Conservation (phyloP, 2,888 invertebrate species). For the Lapara coniferarum region DNA sequence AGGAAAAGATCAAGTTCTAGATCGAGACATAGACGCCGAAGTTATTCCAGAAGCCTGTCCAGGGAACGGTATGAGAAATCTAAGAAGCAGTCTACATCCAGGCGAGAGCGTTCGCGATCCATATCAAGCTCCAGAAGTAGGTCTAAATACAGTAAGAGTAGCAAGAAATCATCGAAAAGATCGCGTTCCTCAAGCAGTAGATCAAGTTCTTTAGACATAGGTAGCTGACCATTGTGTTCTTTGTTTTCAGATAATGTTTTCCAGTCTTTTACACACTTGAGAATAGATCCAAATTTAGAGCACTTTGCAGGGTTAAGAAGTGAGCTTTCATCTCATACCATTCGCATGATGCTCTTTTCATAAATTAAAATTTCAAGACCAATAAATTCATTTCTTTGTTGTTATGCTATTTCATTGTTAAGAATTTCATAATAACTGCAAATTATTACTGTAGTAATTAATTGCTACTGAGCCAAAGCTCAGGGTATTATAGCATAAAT, state of each 20-base stretch:
- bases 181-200: conserved; percentile 67
- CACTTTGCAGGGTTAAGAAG: conserved; percentile 27
- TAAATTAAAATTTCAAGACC: not conserved
- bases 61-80: conserved; percentile 72
- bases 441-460: too few relatives aligned
- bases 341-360: not conserved
- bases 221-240: conserved; percentile 42
- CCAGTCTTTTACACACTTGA: conserved; percentile 16
- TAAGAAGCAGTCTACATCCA: conserved; percentile 63
- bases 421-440: too few relatives aligned
- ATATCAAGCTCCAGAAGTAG: conserved; percentile 66
- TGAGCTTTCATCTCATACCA: conserved; percentile 26
- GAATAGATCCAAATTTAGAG: conserved; percentile 26
- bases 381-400: too few relatives aligned
- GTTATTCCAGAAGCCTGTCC: conserved; percentile 73
- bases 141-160: conserved; percentile 58
- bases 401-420: too few relatives aligned
- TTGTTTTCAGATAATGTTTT: conserved; percentile 23
- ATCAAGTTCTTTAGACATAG: conserved; percentile 72
- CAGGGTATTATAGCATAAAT: too few relatives aligned
- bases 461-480: too few relatives aligned
- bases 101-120: conserved; percentile 64
- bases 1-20: conserved; percentile 67
- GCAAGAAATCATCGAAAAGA: conserved; percentile 59
- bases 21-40: conserved; percentile 61